A percentile compares a stretch with the other conserved stretches of the same genome.
Evolutionary conservation across 2,888 invertebrate species (phyloP).

Genomic region (Empis stercorea): DNA sequence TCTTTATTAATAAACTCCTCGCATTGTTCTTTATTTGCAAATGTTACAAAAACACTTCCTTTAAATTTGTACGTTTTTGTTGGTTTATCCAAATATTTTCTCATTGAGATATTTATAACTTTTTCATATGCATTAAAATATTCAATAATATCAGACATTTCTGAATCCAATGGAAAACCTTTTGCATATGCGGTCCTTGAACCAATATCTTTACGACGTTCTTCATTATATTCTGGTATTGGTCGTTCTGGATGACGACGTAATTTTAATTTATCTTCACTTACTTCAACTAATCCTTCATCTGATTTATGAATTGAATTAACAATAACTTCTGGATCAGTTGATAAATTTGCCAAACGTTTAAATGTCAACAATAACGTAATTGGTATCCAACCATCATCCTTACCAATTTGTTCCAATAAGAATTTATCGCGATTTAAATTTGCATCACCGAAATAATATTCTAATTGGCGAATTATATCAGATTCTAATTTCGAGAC

Average conservation of each 20-base stretch:
- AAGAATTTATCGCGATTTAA: conserved; percentile 86
- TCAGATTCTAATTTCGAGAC: conserved; percentile 40
- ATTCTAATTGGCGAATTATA: conserved; percentile 52
- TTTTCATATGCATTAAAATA: conserved; percentile 59
- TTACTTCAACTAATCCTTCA: conserved; percentile 57
- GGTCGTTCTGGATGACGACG: conserved; percentile 52
- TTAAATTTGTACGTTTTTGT: conserved; percentile 60
- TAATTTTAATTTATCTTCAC: conserved; percentile 44
- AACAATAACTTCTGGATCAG: conserved; percentile 55
- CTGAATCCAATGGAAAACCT: conserved; percentile 59
- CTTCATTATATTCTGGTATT: conserved; percentile 73
- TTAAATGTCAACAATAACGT: conserved; percentile 79
- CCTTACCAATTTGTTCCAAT: conserved; percentile 72
- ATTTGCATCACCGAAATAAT: conserved; percentile 77
- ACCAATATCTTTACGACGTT: conserved; percentile 63
- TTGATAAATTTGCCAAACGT: conserved; percentile 58
- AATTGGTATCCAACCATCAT: conserved; percentile 86
- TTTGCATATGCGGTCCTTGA: conserved; percentile 75
- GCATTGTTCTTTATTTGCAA: conserved; percentile 67
- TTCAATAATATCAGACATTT: conserved; percentile 56
- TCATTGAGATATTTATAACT: conserved; percentile 53
- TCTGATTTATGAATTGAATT: conserved; percentile 63
- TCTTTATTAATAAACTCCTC: conserved; percentile 62
- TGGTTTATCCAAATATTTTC: conserved; percentile 46
- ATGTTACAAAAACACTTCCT: conserved; percentile 86